Conservation (phyloP, 2,888 invertebrate genomes). For the Machimus rusticus region DNA sequence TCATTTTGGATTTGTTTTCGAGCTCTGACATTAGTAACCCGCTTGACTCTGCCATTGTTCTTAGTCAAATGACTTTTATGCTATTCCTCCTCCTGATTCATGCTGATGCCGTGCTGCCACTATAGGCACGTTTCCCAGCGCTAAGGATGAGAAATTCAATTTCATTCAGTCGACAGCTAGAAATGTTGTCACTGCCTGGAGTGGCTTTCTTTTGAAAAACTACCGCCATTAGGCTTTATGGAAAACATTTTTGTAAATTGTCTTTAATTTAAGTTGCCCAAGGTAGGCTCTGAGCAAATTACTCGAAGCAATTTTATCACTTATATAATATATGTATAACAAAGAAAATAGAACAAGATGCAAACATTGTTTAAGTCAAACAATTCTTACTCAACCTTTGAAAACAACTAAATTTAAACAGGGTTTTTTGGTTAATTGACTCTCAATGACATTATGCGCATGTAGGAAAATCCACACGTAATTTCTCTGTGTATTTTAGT, state of each 20-base stretch:
- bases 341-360: background rate
- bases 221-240: background rate
- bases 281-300: background rate
- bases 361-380: background rate
- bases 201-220: background rate
- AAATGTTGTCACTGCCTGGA: background rate
- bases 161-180: background rate
- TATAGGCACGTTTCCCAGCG: background rate
- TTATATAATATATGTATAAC: background rate
- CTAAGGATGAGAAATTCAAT: background rate
- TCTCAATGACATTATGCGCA: background rate
- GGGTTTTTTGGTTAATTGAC: background rate
- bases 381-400: background rate
- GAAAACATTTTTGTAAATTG: background rate
- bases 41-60: background rate
- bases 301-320: background rate
- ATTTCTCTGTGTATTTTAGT: background rate
- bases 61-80: constrained; percentile 17
- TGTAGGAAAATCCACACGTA: background rate
- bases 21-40: constrained; percentile 24
- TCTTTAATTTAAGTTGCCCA: background rate
- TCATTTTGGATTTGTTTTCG: constrained; percentile 32
- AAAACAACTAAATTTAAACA: background rate
- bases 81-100: background rate
- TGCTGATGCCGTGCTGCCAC: background rate